phyloP scores from a whole-genome alignment of 2,888 invertebrate species.

The Scaptodrosophila latifasciaeformis region DNA sequence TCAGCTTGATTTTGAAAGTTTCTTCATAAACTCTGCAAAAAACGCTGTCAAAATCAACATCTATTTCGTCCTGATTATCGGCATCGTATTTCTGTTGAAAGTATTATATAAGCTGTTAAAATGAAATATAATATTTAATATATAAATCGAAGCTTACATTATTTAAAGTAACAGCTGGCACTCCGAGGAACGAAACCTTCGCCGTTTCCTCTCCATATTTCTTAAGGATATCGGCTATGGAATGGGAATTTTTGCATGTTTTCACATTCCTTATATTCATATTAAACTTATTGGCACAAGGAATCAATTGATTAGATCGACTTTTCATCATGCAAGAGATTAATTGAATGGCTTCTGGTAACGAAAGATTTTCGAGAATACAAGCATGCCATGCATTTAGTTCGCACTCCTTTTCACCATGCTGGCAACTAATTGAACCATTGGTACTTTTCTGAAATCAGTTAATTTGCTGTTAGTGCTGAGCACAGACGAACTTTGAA shows the following conservation, averaged over 20 bases:
- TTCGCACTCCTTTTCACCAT: constrained; percentile 69
- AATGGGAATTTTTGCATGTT: constrained; percentile 50
- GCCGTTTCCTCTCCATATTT: constrained; percentile 63
- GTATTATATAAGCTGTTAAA: too few species aligned
- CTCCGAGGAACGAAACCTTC: constrained; percentile 54
- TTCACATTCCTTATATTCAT: constrained; percentile 59
- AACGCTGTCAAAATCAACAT: constrained; percentile 33
- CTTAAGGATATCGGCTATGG: constrained; percentile 57
- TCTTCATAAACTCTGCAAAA: constrained; percentile 47
- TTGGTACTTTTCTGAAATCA: constrained; percentile 13
- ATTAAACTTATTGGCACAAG: constrained; percentile 51
- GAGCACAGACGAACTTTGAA: neutral
- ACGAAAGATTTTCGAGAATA: constrained; percentile 66
- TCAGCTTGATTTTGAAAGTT: constrained; percentile 33
- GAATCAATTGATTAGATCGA: constrained; percentile 31
- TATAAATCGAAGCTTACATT: constrained; percentile 50
- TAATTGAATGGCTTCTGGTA: constrained; percentile 53
- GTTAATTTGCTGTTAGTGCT: too few species aligned
- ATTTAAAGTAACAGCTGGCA: constrained; percentile 68
- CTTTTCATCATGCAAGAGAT: constrained; percentile 69
- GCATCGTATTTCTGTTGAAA: neutral
- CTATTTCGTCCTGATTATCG: neutral
- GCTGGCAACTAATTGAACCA: constrained; percentile 63
- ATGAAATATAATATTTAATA: too few species aligned
- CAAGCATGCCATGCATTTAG: constrained; percentile 73